Evolutionary conservation across 92 coral and sea anemone genomes (phyloP), one percentile per base, ranked within the genome.

Genomic region (Paragorgia papillata): DNA sequence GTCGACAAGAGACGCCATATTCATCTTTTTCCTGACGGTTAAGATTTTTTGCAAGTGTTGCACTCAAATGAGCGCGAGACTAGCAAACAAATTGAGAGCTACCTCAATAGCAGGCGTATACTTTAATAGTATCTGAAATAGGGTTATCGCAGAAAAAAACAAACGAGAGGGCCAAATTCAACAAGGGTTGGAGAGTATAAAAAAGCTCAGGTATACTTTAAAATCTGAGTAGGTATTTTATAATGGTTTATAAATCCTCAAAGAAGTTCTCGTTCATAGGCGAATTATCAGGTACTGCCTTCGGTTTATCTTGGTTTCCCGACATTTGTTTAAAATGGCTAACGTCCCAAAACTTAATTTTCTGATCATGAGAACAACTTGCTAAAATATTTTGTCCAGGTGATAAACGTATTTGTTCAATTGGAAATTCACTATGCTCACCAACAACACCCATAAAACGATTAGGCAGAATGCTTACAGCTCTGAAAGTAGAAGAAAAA

Each of bases 361-460:
- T 85, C 60, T 93, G 96, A 75, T 93, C 97, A 74, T 93, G 97
- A 4, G 97, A 93, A 65, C 97, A 93, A 78, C 97, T 93, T 20
- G 97, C 97, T 41, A 93, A 74, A 20, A 79, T 80, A 79, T 88
- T 74, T n/a, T 89, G 88, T 73, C 88, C 91, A 17, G 85, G 84
- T 2, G 97, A 93, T 44, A 90, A 70, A 48, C 97, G 89, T 65
- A 93, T 79, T 86, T 92, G 87, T 66, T 93, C 97, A 33, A 93
- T 89, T 0, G 97, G 97, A 73, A 93, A 93, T 63, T 93, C 97
- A 9, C 86, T 84, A 63, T 93, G 97, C 53, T 90, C 97, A 22
- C 97, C 97, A 40, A 93, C 87, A 30, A 96, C 90, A 20, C 92
- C 97, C 44, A 93, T 77, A 50, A 93, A 80, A 40, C 91, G 90